These are phyloP conservation scores for Cherax quadricarinatus DNA, from an alignment of 1,140 invertebrate species.

Conservation along the genomic window DNA sequence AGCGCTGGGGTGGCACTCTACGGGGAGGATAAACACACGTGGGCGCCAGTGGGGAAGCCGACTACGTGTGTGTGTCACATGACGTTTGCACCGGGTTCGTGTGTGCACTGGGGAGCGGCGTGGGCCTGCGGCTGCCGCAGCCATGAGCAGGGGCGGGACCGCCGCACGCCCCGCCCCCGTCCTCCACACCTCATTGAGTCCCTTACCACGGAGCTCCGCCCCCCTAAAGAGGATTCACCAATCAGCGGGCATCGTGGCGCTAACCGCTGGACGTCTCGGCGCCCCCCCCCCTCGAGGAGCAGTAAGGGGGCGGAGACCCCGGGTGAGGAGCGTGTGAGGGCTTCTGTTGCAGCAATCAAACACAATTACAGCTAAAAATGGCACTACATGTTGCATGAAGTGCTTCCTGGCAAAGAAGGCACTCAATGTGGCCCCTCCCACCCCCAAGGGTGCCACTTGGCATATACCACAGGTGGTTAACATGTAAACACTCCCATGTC, in stretches of 20 bases:
- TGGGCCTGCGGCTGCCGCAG: constrained; percentile 56
- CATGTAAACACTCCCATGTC: too few species aligned
- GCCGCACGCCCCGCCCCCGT: constrained; percentile 24
- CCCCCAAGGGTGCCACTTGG: background rate
- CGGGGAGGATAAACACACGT: constrained; percentile 32
- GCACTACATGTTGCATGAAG: constrained; percentile 60
- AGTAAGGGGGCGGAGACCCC: constrained; percentile 62
- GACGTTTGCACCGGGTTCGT: constrained; percentile 69
- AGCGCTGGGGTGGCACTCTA: constrained; percentile 31
- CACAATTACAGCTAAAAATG: constrained; percentile 61
- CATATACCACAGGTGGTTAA: too few species aligned
- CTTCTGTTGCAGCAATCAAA: constrained; percentile 55
- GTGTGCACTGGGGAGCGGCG: constrained; percentile 67
- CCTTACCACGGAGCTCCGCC: constrained; percentile 1
- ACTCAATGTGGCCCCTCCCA: background rate
- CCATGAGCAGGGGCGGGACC: constrained; percentile 57
- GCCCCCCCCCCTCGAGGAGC: constrained; percentile 41
- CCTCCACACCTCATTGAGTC: constrained; percentile 37
- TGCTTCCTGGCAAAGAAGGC: background rate
- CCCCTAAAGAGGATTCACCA: background rate
- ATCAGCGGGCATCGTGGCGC: constrained; percentile 15
- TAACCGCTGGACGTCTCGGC: constrained; percentile 40
- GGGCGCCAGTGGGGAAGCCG: constrained; percentile 56
- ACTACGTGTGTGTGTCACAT: constrained; percentile 68
- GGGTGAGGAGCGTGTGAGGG: constrained; percentile 4